A percentile compares a stretch with the other conserved stretches of the same genome.
Evolutionary conservation across 1,140 invertebrate genomes (phyloP).

Genomic region (Macrotrachela quadricornifera): DNA sequence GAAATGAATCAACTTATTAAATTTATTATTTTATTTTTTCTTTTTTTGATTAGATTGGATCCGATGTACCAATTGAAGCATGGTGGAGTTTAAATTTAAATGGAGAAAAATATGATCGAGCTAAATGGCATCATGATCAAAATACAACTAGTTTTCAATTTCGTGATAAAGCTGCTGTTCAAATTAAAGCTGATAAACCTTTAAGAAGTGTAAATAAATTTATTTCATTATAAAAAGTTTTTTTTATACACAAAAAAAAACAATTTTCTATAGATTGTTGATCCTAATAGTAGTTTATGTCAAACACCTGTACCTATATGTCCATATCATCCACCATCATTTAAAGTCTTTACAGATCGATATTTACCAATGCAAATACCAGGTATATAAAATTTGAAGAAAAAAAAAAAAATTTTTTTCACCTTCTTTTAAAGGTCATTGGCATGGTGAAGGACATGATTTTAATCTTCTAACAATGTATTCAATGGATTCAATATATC

Average conservation of each 20-base stretch:
- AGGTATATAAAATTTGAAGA: no score
- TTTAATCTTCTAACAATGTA: constrained; percentile 3
- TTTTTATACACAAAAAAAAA: neutral
- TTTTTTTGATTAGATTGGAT: neutral
- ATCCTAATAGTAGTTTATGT: neutral
- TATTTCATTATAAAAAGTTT: no score
- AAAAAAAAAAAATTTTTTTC: neutral
- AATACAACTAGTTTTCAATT: constrained; percentile 5
- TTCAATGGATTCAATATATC: neutral
- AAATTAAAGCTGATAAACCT: constrained; percentile 1
- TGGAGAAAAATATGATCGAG: neutral
- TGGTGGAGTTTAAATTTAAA: neutral
- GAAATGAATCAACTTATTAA: no score
- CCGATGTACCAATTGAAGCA: neutral
- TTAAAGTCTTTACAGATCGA: constrained; percentile 5
- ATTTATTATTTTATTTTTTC: neutral
- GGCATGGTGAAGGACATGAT: constrained; percentile 4
- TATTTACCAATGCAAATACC: constrained; percentile 7
- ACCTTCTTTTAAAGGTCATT: neutral
- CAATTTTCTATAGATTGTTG: neutral
- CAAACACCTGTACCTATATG: neutral
- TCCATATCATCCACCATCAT: neutral
- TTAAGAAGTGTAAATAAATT: neutral
- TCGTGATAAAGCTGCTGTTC: neutral
- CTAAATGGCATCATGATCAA: neutral